phyloP scores from a whole-genome alignment of 2,113 vertebrate genomes.

The human region DNA sequence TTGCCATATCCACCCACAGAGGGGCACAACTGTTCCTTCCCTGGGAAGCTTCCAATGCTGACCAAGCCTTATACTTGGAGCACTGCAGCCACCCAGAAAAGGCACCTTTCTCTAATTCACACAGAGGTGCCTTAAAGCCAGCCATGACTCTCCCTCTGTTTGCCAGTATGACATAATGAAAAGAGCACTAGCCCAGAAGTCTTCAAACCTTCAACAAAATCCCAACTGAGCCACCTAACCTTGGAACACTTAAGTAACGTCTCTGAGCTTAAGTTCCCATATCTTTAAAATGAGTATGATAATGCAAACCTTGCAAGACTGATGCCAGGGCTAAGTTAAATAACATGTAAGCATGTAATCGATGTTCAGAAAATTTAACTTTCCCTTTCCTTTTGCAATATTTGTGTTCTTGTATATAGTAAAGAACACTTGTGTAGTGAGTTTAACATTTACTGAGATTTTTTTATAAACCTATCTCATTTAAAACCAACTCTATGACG shows the following conservation, averaged over 20 bases:
- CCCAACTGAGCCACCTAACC: background rate
- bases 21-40: background rate
- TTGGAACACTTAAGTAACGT: background rate
- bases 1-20: background rate
- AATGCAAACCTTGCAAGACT: background rate
- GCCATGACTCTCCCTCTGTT: accelerated
- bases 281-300: background rate
- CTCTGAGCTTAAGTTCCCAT: background rate
- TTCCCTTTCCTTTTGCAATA: background rate
- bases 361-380: background rate
- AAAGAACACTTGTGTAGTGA: background rate
- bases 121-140: background rate
- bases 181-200: background rate
- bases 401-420: background rate
- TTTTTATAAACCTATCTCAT: background rate
- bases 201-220: background rate
- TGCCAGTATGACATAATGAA: background rate
- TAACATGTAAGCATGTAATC: background rate
- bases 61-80: background rate
- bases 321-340: background rate
- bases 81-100: background rate
- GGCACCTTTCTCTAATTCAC: background rate
- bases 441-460: background rate
- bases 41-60: background rate
- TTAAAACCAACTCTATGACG: background rate